phyloP scores from a whole-genome alignment of 2,797 vertebrate genomes.

The Macropodus opercularis region DNA sequence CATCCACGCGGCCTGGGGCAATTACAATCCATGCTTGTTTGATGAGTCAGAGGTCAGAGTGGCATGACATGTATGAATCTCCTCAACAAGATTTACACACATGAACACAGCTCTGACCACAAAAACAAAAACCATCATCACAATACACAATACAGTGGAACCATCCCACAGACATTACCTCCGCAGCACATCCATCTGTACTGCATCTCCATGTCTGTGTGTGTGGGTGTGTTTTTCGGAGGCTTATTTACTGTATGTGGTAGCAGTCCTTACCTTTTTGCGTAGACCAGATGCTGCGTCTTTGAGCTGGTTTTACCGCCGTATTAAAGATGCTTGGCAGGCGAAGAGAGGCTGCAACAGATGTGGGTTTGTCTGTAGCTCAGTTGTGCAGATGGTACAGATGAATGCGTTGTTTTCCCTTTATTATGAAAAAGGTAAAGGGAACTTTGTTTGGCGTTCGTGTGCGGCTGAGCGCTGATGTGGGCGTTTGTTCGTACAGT shows the following conservation, averaged over 20 bases:
- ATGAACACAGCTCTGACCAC: conserved; percentile 9
- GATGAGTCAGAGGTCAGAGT: conserved; percentile 31
- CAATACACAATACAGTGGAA: not conserved
- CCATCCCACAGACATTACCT: not conserved
- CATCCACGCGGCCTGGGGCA: not conserved
- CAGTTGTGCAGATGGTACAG: conserved; percentile 56
- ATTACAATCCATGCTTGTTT: conserved; percentile 15
- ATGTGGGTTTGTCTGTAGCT: conserved; percentile 51
- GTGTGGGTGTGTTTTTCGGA: conserved; percentile 25
- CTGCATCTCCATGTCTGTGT: conserved; percentile 2
- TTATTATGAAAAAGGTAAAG: conserved; percentile 27
- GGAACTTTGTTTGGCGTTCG: conserved; percentile 17
- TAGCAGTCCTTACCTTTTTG: conserved; percentile 44
- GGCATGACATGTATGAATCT: conserved; percentile 33
- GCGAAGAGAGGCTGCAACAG: conserved; percentile 56
- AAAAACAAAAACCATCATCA: not conserved
- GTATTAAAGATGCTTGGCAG: conserved; percentile 63
- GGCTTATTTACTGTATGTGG: conserved; percentile 42
- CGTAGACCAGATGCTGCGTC: conserved; percentile 59
- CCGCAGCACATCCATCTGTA: conserved; percentile 19
- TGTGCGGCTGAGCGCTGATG: not conserved
- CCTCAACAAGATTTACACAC: conserved; percentile 27
- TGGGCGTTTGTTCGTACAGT: not conserved
- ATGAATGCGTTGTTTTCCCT: conserved; percentile 23
- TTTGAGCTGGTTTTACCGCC: conserved; percentile 60